Conservation (phyloP, 64 coral and sea anemone species). For the Orbicella faveolata region DNA sequence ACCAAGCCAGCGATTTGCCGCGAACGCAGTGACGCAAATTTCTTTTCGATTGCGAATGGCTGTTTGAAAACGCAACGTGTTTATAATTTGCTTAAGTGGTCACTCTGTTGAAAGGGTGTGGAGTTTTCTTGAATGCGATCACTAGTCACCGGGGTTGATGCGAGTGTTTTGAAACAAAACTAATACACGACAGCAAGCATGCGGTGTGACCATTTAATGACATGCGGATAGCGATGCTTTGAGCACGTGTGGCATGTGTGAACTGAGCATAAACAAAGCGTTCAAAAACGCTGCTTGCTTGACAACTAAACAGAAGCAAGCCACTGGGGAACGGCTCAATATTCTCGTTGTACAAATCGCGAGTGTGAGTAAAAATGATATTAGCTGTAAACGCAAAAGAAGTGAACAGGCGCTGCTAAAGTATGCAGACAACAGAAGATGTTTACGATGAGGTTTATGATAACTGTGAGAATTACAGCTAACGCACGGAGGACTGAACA, state of each 20-base stretch:
- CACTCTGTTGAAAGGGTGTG: not conserved
- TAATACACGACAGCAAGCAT: slow-evolving; percentile 12
- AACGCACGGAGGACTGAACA: not conserved
- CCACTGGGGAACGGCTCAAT: not conserved
- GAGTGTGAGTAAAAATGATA: not conserved
- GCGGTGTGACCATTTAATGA: slow-evolving; percentile 37
- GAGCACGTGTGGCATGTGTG: slow-evolving; percentile 21
- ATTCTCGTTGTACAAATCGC: not conserved
- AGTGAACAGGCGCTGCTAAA: too few species aligned
- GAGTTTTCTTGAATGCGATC: slow-evolving; percentile 2
- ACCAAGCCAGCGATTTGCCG: not conserved
- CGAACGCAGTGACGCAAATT: not conserved
- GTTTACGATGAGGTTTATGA: not conserved
- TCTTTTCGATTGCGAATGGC: not conserved
- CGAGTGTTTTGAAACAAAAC: slow-evolving; percentile 41
- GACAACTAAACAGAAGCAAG: not conserved
- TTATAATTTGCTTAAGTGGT: not conserved
- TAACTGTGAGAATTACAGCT: not conserved
- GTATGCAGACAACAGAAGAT: too few species aligned
- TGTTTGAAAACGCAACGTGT: not conserved
- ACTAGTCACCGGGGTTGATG: not conserved
- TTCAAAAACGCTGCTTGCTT: not conserved
- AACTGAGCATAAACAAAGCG: slow-evolving; percentile 21
- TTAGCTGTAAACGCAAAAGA: not conserved
- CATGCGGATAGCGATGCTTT: slow-evolving; percentile 10